Base-by-base conservation (phyloP, 1,140 invertebrate species). In the Brachionus asplanchnoidis region DNA sequence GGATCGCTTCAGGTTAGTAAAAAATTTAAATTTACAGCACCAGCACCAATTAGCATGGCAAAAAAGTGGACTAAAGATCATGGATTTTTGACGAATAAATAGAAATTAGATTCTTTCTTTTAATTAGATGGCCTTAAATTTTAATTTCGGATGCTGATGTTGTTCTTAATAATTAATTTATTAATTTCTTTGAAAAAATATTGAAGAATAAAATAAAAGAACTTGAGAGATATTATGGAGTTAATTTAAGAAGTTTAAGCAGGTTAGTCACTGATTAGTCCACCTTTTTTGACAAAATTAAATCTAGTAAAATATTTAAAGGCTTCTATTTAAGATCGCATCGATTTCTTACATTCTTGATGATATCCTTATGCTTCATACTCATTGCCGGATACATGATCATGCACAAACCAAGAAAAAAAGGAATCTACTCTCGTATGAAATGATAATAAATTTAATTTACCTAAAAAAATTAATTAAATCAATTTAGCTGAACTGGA, bases 171-270 rank as follows among this genome's bases (percentile, higher is more conserved):
- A 60, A 60, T 60, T 20, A 20, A 60, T 53, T 53, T 53, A 53
- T 53, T 53, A n/a, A 53, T 53, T 53, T 53, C 46, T 53, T 53
- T 14, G 17, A 23, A 60, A 23, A 60, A 60, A 23, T 26, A 60
- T 56, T 53, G 36, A 53, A 82, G 79, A 65, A 82, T 44, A 60
- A 68, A 65, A 82, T 82, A 23, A 82, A 82, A 82, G 36, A 65
- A 44, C 53, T 82, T 26, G 79, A 82, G 60, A 82, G 79, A 82
- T 68, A 66, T 36, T 82, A 82, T 68, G 79, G 79, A 65, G n/a
- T 82, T 28, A 53, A 82, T 65, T 82, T 82, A 82, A 82, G 79
- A 44, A 82, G 53, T 68, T 82, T 82, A 68, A 68, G 79, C 53
- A 82, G 79, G 79, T 82, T 82, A 28, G 79, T 44, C 4, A 14